Base-by-base conservation (phyloP, 2,113 vertebrate genomes). In the Stictonetta naevosa region DNA sequence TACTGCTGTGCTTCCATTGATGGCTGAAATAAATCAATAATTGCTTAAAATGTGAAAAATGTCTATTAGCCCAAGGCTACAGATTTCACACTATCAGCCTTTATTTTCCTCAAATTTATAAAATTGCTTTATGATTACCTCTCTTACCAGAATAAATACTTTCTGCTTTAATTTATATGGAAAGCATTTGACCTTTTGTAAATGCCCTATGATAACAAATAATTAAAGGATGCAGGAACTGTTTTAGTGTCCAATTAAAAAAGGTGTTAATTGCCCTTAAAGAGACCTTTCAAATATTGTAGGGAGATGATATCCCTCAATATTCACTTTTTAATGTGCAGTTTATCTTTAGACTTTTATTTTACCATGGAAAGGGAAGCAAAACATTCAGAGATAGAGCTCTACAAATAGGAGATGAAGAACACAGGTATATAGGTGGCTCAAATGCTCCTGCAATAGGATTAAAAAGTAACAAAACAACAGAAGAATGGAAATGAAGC, bases 171-270 rank as follows among this genome's bases (percentile, higher is more conserved):
- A 92, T 91, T 93, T 85, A 75, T 88, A 78, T 89, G 76, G 71
- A 95, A 96, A 91, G 90, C 68, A 89, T 94, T 87, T 90, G n/a
- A 86, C 56, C 14, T 23, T 78, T 91, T 86, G 33, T 68, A 93
- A 85, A 31, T 81, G 29, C 10, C 31, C 48, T 83, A 15, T 83
- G 44, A 76, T 93, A 94, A 71, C 50, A 86, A 92, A 56, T 75
- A 92, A 94, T 91, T 89, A 96, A 86, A 94, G 31, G 67, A 80
- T 80, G 48, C 13, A 78, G 28, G 64, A 91, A 33, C 11, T 89
- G 28, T 82, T 95, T 92, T 52, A 2, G 1, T 64, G 38, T 87
- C 50, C 63, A 89, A 15, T 52, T 64, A 77, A 78, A 63, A 67
- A 72, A 89, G 11, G 14, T 83, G 4, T 56, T 87, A 33, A n/a